Evolutionary conservation across 2,113 vertebrate species (phyloP), one percentile per base, ranked within the genome.

Genomic region (Triplophysa rosa): DNA sequence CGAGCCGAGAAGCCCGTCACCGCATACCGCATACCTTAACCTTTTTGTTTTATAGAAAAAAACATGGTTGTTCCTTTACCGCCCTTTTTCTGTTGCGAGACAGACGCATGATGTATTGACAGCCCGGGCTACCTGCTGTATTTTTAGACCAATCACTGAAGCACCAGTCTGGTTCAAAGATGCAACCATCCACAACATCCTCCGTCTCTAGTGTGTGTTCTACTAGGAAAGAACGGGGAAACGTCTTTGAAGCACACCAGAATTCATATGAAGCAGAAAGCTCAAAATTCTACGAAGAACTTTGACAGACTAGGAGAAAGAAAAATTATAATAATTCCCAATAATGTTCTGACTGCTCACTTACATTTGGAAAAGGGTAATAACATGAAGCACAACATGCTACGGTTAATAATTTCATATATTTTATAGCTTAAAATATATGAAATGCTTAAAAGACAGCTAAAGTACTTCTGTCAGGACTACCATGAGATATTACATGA

Each of bases 151-250:
- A 78, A 82, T 84, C 82, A 64, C 54, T 40, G 29, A 49, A 33
- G 72, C 74, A 62, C 77, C 78, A 69, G 82, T 68, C 82, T 49
- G 47, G 78, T 66, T 83, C 78, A 80, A 69, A 76, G 52, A 61
- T 62, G 80, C 67, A 78, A 63, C 62, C 71, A 77, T 80, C 72
- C 78, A 80, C 65, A 49, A 61, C 78, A 78, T 17, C 68, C 40
- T 71, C 47, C 13, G 12, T 33, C 67, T 65, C 59, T 4, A 10
- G 47, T 29, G 78, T 80, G 59, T 54, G 68, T 56, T 71, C 61
- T 19, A 24, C 37, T 17, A 40, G 45, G n/a, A 26, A 23, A 45
- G 68, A 40, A 65, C 21, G 17, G 13, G 16, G 56, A 14, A 40
- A 70, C 40, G 78, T 33, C 47, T 65, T 64, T 65, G 21, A 63